Evolutionary conservation across 2,113 vertebrate genomes (phyloP), one percentile per base, ranked within the genome.

Genomic region (Sebastes schlegelii): DNA sequence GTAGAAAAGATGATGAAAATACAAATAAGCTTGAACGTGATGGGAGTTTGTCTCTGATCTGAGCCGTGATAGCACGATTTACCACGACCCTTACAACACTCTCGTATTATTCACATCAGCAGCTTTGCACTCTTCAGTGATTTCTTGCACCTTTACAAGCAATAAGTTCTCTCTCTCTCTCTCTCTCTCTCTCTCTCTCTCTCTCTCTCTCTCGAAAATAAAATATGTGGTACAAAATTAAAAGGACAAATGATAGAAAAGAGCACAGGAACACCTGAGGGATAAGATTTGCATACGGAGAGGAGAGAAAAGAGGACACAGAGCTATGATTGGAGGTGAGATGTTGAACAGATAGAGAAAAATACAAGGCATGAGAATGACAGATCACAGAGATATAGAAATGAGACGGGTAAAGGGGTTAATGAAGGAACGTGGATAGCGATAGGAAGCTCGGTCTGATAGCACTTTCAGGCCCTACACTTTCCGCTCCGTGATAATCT

Each of bases 401-500:
- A 75, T 26, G 60, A 84, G 74, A 60, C 0, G 12, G 49, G 26
- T 62, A 46, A 70, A 85, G 49, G 83, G 74, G 83, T 77, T 88
- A 84, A 89, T 88, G 74, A 82, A 86, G 61, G 75, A 74, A 69
- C 66, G 62, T 21, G 58, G 34, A 66, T 19, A 69, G 79, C 40
- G 51, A 66, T 73, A 34, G 51, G 48, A 67, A 57, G 63, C 34
- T 43, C 21, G 26, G 40, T 61, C 55, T 83, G 73, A 75, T 71
- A 74, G 23, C 76, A n/a, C 48, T 65, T 74, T 61, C 51, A 21
- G 70, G 12, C 76, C 71, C 8, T 64, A 1, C 42, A 55, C 77
- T 64, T 79, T 79, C 57, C 17, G 16, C 80, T 83, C 68, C 43
- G 60, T 60, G 26, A 65, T 84, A 91, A 88, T 93, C 86, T 89